These are phyloP conservation scores for Leptobrachium leishanense DNA, from an alignment of 2,113 vertebrate species.

Conservation along the genomic window DNA sequence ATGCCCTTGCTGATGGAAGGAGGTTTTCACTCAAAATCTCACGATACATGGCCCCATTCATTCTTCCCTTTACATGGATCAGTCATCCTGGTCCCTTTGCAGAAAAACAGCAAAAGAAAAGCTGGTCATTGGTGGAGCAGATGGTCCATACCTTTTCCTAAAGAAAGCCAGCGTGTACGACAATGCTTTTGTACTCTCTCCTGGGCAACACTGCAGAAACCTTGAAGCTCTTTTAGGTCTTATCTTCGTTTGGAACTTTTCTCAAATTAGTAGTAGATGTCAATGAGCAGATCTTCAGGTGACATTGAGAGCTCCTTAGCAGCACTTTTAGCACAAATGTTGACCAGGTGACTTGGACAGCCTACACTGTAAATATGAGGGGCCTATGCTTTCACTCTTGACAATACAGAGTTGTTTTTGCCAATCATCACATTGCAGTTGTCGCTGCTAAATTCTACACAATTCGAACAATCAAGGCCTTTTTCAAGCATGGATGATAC, in stretches of 20 bases:
- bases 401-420: conserved; percentile 26
- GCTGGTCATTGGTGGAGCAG: no score
- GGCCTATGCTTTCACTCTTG: conserved; percentile 48
- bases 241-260: conserved; percentile 19
- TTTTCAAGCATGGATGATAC: conserved; percentile 37
- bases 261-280: conserved; percentile 48
- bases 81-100: no score
- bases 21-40: no score
- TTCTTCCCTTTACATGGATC: no score
- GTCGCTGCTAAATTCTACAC: conserved; percentile 42
- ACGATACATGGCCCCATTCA: no score
- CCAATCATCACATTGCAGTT: conserved; percentile 50
- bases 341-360: conserved; percentile 47
- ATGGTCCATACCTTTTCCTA: no score
- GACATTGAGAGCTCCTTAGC: conserved; percentile 48
- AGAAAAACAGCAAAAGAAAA: no score
- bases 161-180: no score
- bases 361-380: conserved; percentile 45
- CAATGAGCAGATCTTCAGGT: conserved; percentile 46
- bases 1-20: no score
- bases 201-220: no score
- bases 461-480: conserved; percentile 49
- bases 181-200: no score
- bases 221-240: no score
- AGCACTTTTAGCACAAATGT: conserved; percentile 52